phyloP scores from a whole-genome alignment of 2,888 invertebrate genomes.

The Scaptomyza cyrtandrae region DNA sequence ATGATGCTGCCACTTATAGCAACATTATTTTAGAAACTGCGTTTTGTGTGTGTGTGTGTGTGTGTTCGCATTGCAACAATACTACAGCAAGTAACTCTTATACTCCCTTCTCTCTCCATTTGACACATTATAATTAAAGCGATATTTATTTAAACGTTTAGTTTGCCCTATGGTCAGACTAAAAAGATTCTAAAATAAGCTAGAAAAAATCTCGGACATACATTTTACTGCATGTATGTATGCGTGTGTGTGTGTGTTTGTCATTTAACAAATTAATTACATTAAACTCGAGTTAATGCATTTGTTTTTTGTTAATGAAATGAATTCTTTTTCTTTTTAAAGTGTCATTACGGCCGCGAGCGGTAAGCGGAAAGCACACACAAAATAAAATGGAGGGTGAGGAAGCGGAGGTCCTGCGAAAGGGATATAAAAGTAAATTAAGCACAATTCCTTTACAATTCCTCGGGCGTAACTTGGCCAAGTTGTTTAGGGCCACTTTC shows the following conservation, averaged over 20 bases:
- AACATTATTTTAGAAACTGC: conserved; percentile 39
- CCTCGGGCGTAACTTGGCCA: conserved; percentile 67
- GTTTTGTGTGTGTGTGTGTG: conserved; percentile 1
- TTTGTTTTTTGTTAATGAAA: conserved; percentile 46
- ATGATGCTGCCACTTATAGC: conserved; percentile 71
- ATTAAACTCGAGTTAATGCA: conserved; percentile 50
- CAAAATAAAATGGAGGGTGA: conserved; percentile 13
- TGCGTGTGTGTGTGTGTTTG: conserved; percentile 33
- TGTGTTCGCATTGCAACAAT: conserved; percentile 19
- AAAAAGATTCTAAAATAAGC: neutral
- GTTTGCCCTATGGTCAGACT: neutral
- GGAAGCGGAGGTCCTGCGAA: conserved; percentile 26
- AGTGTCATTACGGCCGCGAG: conserved; percentile 61
- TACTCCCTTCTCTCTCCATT: neutral
- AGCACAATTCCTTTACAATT: conserved; percentile 66
- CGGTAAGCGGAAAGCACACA: conserved; percentile 27
- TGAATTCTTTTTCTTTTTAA: conserved; percentile 38
- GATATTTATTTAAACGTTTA: conserved; percentile 44
- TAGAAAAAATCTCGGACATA: neutral
- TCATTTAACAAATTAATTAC: conserved; percentile 56
- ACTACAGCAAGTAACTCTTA: neutral
- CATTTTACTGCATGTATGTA: conserved; percentile 28
- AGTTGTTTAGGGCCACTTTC: conserved; percentile 42
- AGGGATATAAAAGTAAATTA: conserved; percentile 67
- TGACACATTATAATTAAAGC: conserved; percentile 36